Base-by-base conservation (phyloP, 2,113 vertebrate species). In the Hemichromis elongatus region DNA sequence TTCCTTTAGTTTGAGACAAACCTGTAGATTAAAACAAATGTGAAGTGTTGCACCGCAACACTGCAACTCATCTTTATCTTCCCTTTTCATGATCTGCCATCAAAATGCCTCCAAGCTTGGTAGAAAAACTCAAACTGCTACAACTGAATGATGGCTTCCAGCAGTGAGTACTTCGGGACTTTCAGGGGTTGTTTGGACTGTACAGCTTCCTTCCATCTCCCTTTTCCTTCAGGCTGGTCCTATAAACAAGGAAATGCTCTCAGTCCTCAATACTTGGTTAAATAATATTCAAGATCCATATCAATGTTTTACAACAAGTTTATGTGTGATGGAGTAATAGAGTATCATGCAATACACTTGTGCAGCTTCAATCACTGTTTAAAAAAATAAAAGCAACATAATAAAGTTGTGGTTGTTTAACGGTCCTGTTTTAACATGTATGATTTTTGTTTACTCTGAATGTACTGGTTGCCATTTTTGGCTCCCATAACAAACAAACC, bases 111-210 rank as follows among this genome's bases (percentile, higher is more conserved):
- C 45, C 14, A 30, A 86, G 83, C 70, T 68, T 70, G 59, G 77
- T 73, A 84, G 70, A 82, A 82, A 89, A 86, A 18, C 24, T 70
- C 42, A 24, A 33, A 28, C 28, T 35, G 47, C 79, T 70, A 37
- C n/a, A 37, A 37, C 33, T 12, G 9, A 26, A 19, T 59, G 57
- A 84, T 57, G 78, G 5, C 40, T 81, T 83, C 52, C 53, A 12
- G 63, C 19, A 54, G 80, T 78, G 73, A 57, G 2, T 5, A 68
- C 85, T 92, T 82, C 59, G 19, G 82, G 82, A 68, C 82, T 50
- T 52, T 47, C 56, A 70, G 82, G 2, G n/a, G 82, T 77, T 88
- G 79, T 87, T 90, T 82, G 30, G 80, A 56, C 85, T 47, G 66
- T 37, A 77, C 30, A 6, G 35, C 63, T 85, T 91, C 83, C 83